These are phyloP conservation scores for Malurus splendens DNA, from an alignment of 2,797 vertebrate species.

Conservation along the genomic window DNA sequence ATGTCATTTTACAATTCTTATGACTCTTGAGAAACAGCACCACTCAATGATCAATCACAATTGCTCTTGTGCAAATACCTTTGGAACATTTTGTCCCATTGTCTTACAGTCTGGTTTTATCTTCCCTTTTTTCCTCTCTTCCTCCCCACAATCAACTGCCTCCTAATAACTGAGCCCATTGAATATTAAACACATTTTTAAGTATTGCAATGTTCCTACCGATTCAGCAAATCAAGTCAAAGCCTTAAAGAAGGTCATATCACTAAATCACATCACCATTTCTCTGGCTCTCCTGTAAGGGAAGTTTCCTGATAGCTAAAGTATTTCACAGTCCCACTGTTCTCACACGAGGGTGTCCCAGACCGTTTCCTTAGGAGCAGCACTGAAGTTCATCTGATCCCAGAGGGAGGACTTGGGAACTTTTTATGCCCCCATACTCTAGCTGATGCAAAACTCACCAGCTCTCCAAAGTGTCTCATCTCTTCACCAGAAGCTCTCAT, in stretches of 20 bases:
- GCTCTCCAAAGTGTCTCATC: not conserved
- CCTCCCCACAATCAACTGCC: not conserved
- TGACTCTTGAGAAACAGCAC: not conserved
- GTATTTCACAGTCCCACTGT: not conserved
- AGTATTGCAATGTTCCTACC: not conserved
- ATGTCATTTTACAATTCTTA: not conserved
- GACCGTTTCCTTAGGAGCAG: not conserved
- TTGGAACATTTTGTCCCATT: not conserved
- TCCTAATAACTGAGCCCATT: not conserved
- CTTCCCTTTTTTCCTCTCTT: not conserved
- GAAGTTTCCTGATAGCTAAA: not conserved
- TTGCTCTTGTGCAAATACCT: not conserved
- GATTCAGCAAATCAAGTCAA: not conserved
- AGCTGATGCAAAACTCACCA: not conserved
- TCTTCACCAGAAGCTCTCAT: rapidly evolving
- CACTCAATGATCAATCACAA: not conserved
- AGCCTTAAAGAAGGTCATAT: not conserved
- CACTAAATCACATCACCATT: not conserved
- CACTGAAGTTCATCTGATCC: not conserved
- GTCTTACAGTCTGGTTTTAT: not conserved
- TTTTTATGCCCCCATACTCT: not conserved
- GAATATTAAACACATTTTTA: not conserved
- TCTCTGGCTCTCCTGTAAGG: not conserved
- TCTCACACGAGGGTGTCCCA: not conserved
- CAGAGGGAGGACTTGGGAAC: not conserved